Evolutionary conservation across 2,888 invertebrate genomes (phyloP).

Genomic region (Thysanoteuthis rhombus): DNA sequence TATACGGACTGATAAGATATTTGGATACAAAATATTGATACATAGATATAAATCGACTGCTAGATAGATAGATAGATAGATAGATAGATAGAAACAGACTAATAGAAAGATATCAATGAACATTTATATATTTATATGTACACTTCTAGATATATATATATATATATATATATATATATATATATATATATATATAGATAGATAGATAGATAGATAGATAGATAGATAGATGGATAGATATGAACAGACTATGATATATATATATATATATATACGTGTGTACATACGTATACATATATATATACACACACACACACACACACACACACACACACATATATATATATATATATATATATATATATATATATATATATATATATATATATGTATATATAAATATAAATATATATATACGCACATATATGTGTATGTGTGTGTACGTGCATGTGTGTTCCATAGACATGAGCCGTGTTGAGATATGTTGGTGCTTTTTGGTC

Average conservation of each 20-base stretch:
- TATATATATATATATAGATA: conserved; percentile 1
- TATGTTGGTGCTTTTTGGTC: too few relatives aligned
- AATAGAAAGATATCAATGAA: too few relatives aligned
- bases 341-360: not conserved
- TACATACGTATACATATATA: not conserved
- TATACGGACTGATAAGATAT: too few relatives aligned
- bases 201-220: not conserved
- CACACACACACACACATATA: not conserved
- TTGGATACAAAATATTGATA: too few relatives aligned
- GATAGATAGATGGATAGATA: not conserved
- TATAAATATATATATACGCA: not conserved
- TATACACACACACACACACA: not conserved
- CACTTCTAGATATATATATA: not conserved
- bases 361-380: conserved; percentile 14
- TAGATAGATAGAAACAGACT: too few relatives aligned
- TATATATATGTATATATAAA: not conserved
- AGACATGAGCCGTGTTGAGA: too few relatives aligned
- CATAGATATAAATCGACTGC: too few relatives aligned
- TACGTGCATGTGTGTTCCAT: too few relatives aligned
- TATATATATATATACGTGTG: not conserved
- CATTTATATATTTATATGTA: too few relatives aligned
- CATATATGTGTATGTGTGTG: not conserved
- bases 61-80: too few relatives aligned
- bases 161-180: conserved; percentile 13
- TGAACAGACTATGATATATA: not conserved